Evolutionary conservation across 2,113 vertebrate genomes (phyloP).

Genomic region (Hassar affinis): DNA sequence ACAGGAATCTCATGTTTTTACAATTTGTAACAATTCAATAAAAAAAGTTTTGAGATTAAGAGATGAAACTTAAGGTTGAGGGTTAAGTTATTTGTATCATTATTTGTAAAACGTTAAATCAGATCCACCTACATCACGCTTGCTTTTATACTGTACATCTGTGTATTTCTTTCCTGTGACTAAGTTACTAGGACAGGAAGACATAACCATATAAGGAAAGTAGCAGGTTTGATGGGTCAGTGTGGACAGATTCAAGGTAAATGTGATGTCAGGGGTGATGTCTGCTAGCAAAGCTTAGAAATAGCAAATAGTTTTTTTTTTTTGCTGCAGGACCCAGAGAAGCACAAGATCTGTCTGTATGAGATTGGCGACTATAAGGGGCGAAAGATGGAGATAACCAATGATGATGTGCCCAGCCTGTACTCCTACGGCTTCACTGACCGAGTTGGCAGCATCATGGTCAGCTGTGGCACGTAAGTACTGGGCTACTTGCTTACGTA

Average conservation of each 20-base stretch:
- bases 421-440: conserved; percentile 75
- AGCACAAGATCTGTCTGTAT: conserved; percentile 82
- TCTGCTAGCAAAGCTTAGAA: neutral
- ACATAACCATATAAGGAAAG: neutral
- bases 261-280: conserved; percentile 8
- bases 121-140: neutral
- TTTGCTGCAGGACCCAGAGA: conserved; percentile 71
- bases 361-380: conserved; percentile 80
- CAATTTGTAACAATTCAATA: neutral
- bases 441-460: conserved; percentile 73
- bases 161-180: neutral
- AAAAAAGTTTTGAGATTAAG: too few species aligned
- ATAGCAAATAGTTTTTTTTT: conserved; percentile 6
- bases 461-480: conserved; percentile 76
- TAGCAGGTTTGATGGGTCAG: neutral
- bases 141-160: neutral
- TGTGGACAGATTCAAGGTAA: neutral
- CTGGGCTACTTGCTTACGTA: neutral
- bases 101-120: neutral
- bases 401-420: conserved; percentile 78
- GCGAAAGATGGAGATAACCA: conserved; percentile 82
- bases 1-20: neutral
- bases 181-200: neutral
- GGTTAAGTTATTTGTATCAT: neutral
- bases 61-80: neutral